These are phyloP conservation scores for Athene noctua DNA, from an alignment of 2,113 vertebrate genomes.

Conservation along the genomic window DNA sequence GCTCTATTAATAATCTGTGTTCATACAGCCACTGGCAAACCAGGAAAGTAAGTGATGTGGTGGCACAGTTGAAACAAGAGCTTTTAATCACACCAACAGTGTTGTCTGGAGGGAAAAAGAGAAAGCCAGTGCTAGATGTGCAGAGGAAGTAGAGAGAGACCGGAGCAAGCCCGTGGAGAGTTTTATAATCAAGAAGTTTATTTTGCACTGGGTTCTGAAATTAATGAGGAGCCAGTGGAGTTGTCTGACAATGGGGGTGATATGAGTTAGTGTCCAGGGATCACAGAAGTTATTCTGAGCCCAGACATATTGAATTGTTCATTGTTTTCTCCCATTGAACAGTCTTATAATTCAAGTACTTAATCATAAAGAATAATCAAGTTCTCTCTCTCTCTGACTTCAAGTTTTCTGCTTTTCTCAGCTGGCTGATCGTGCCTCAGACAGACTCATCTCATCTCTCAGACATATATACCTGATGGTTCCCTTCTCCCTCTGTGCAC, in stretches of 20 bases:
- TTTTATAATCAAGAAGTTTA: conserved; percentile 60
- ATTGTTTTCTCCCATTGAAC: conserved; percentile 47
- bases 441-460: not conserved
- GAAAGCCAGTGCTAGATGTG: conserved; percentile 32
- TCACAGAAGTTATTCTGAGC: conserved; percentile 39
- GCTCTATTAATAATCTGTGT: conserved; percentile 67
- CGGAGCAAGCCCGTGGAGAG: conserved; percentile 38
- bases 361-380: conserved; percentile 58
- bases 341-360: conserved; percentile 51
- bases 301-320: conserved; percentile 19
- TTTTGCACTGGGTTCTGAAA: conserved; percentile 55
- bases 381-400: not conserved
- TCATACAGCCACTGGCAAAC: conserved; percentile 65
- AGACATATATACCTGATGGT: not conserved
- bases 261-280: conserved; percentile 36
- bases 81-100: conserved; percentile 71
- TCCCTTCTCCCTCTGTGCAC: not conserved
- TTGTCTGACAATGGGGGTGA: conserved; percentile 41
- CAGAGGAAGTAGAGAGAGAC: conserved; percentile 27
- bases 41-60: conserved; percentile 61
- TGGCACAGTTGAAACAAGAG: conserved; percentile 61
- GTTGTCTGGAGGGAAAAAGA: conserved; percentile 66
- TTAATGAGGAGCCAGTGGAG: conserved; percentile 59
- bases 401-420: conserved; percentile 1
- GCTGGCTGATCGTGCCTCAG: not conserved